Evolutionary conservation across 2,797 vertebrate species (phyloP).

Genomic region (Typhlichthys eigenmanni): DNA sequence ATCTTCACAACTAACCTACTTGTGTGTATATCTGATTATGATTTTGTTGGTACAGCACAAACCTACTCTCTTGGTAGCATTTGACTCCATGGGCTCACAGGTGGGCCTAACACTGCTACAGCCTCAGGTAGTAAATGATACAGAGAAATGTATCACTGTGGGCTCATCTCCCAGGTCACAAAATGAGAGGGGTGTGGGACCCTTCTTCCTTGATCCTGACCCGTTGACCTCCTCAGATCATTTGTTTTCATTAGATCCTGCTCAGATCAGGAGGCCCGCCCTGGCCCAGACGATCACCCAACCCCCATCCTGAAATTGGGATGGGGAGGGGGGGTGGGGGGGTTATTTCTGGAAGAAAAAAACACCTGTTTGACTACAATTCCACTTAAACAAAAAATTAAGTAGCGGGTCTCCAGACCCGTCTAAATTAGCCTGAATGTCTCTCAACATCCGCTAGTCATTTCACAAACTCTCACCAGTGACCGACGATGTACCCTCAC

Average conservation of each 20-base stretch:
- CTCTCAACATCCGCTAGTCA: slow-evolving; percentile 56
- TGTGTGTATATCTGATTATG: not conserved
- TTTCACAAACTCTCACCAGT: slow-evolving; percentile 38
- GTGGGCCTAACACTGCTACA: slow-evolving; percentile 61
- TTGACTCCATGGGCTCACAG: slow-evolving; percentile 67
- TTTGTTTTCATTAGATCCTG: slow-evolving; percentile 81
- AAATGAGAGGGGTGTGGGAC: slow-evolving; percentile 67
- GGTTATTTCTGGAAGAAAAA: slow-evolving; percentile 53
- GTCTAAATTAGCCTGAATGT: slow-evolving; percentile 66
- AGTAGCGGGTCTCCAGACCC: slow-evolving; percentile 51
- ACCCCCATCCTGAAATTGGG: slow-evolving; percentile 12
- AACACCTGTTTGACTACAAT: slow-evolving; percentile 32
- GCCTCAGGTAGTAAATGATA: slow-evolving; percentile 75
- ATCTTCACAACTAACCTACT: too few relatives aligned
- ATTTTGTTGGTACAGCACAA: slow-evolving; percentile 7
- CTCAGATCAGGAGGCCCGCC: slow-evolving; percentile 61
- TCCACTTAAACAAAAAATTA: slow-evolving; percentile 36
- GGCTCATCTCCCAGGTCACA: slow-evolving; percentile 72
- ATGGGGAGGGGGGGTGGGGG: not conserved
- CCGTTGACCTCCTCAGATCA: slow-evolving; percentile 73
- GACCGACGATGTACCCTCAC: slow-evolving; percentile 9
- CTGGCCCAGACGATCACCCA: slow-evolving; percentile 48
- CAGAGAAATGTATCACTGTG: slow-evolving; percentile 65
- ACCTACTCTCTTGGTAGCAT: slow-evolving; percentile 42
- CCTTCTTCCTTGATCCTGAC: slow-evolving; percentile 77